Base-by-base conservation (phyloP, 2,797 vertebrate species). In the Lagodon rhomboides region DNA sequence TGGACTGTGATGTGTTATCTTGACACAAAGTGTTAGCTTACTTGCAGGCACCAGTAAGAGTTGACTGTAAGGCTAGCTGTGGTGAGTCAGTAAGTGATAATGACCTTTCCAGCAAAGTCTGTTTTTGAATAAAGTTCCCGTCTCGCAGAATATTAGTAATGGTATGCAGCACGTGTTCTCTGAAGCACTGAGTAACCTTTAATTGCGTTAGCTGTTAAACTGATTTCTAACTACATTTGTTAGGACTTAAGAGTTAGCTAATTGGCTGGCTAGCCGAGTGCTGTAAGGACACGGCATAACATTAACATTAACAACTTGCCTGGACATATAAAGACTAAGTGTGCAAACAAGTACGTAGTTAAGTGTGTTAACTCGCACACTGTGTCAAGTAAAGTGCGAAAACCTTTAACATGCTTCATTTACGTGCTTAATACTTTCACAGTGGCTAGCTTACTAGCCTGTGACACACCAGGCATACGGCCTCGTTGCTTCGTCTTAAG, bases 221-320 rank as follows among this genome's bases (percentile, higher is more conserved):
- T 68, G 60, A 70, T 77, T 67, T 73, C 38, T 68, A 38, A 7
- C 41, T 16, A 25, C 3, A 38, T 44, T 44, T 62, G 3, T 63
- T 44, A 1, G 8, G 38, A 74, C 51, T n/a, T 76, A 72, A 38
- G 49, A 49, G 27, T 69, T 74, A 64, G 89, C 85, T 68, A 75
- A 30, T 73, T 77, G 89, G 85, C 88, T 43, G 5, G 54, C 73
- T 79, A 85, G 60, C 55, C 38, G n/a, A 68, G 2, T 55, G 41
- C 3, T 62, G 1, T 18, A 58, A 90, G 78, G 82, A 78, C 82
- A 78, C 60, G 1, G 68, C 5, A 12, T 68, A 73, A 27, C 58
- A 69, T 2, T 5, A 27, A 56, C 13, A 53, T 30, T 49, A 53
- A 25, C 20, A 8, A 4, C 53, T 1, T 62, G 0, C 6, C 0